These are phyloP conservation scores for Apamea epomidion DNA, from an alignment of 2,888 invertebrate species.

Conservation along the genomic window DNA sequence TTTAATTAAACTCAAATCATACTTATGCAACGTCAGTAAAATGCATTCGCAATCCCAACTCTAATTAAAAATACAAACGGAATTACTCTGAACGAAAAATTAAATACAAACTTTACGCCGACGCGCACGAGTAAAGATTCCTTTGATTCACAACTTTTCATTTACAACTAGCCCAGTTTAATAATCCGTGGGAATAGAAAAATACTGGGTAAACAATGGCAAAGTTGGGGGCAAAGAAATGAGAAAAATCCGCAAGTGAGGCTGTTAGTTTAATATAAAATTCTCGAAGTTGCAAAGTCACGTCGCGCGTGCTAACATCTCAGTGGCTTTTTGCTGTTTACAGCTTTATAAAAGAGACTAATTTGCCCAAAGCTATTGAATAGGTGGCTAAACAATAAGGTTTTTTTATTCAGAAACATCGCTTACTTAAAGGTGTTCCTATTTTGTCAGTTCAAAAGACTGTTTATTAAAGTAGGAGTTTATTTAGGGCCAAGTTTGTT, in stretches of 20 bases:
- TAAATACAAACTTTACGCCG: conserved; percentile 30
- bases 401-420: conserved; percentile 29
- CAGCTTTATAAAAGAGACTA: conserved; percentile 73
- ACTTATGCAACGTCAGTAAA: conserved; percentile 41
- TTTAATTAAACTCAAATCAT: conserved; percentile 59
- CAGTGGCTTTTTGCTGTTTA: conserved; percentile 68
- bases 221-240: conserved; percentile 51
- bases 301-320: conserved; percentile 58
- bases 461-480: conserved; percentile 22
- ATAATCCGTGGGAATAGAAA: conserved; percentile 63
- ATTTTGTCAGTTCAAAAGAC: conserved; percentile 45
- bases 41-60: conserved; percentile 44
- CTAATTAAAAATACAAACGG: conserved; percentile 58
- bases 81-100: conserved; percentile 44
- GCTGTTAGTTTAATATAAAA: conserved; percentile 67
- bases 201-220: conserved; percentile 60
- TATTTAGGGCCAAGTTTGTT: conserved; percentile 45
- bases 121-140: conserved; percentile 19
- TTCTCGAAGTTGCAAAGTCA: conserved; percentile 74
- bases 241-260: conserved; percentile 53
- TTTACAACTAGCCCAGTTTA: conserved; percentile 59
- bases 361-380: conserved; percentile 63
- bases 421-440: conserved; percentile 36
- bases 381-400: conserved; percentile 55
- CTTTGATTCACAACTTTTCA: conserved; percentile 59